Percentiles rank a stretch among this genome's conserved stretches.
phyloP scores from a whole-genome alignment of 2,797 vertebrate species.

The Carduelis carduelis region DNA sequence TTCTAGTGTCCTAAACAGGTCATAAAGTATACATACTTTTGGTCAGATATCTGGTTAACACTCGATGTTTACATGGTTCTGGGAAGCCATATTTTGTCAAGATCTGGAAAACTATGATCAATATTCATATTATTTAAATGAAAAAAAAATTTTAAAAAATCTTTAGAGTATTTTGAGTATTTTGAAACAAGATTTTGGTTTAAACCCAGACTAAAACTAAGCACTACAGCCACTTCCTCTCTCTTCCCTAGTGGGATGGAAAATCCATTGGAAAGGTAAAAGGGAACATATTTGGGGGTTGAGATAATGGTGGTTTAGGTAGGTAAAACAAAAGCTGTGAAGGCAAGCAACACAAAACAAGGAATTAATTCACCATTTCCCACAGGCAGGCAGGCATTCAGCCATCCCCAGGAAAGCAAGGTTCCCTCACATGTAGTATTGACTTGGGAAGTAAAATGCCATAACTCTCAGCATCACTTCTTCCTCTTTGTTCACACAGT shows the following conservation, averaged over 20 bases:
- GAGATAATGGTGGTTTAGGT: neutral
- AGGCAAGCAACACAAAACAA: neutral
- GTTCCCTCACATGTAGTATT: rapidly evolving
- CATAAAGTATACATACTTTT: neutral
- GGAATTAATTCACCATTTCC: neutral
- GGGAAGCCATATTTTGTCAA: neutral
- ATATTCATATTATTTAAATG: neutral
- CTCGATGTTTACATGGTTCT: rapidly evolving
- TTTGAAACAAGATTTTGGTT: neutral
- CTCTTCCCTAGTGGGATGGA: neutral
- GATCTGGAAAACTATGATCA: neutral
- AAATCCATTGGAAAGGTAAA: neutral
- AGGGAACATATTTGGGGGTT: neutral
- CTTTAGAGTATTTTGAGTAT: neutral
- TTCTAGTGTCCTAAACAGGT: neutral
- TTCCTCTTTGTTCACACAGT: neutral
- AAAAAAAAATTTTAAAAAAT: neutral
- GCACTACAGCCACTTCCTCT: neutral
- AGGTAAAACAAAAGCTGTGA: neutral
- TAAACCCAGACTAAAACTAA: neutral
- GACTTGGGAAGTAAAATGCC: neutral
- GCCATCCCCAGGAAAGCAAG: neutral
- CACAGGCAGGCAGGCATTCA: neutral
- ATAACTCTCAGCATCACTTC: rapidly evolving
- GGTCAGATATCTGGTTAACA: neutral